phyloP scores from a whole-genome alignment of 2,113 vertebrate species.

The Camelus dromedarius region DNA sequence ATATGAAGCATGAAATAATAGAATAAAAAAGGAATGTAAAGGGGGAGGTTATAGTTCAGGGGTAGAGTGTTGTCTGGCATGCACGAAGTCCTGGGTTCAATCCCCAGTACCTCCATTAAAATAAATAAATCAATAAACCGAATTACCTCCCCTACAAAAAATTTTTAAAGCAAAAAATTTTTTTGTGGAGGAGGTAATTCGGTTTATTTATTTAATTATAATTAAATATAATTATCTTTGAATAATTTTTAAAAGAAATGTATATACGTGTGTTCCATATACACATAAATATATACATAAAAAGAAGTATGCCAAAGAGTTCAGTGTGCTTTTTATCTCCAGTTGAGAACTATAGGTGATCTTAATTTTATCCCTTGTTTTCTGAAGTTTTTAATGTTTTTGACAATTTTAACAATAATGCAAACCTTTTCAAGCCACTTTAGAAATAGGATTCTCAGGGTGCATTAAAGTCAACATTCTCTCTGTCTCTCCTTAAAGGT shows the following conservation, averaged over 20 bases:
- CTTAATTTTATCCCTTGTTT: slow-evolving; percentile 10
- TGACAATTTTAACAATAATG: slow-evolving; percentile 18
- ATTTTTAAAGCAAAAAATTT: no score
- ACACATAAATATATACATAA: neutral
- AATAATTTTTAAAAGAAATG: neutral
- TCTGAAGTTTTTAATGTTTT: slow-evolving; percentile 44
- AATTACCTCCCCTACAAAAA: no score
- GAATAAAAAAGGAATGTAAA: no score
- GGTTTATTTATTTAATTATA: no score
- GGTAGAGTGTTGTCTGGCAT: no score
- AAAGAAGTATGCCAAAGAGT: slow-evolving; percentile 8
- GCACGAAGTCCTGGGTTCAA: no score
- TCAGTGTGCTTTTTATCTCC: neutral
- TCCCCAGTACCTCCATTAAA: no score
- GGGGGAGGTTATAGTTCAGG: no score
- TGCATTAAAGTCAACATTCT: neutral
- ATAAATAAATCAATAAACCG: no score
- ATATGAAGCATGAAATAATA: no score
- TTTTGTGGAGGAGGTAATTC: no score
- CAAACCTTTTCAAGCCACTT: neutral
- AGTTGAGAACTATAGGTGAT: neutral
- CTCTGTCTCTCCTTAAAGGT: neutral
- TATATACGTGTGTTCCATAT: neutral
- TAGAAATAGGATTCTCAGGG: slow-evolving; percentile 32
- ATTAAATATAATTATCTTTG: no score